Percentiles rank a stretch among this genome's conserved stretches.
These are phyloP conservation scores for Sebastes nivosus DNA, from an alignment of 2,797 vertebrate genomes.

Conservation along the genomic window DNA sequence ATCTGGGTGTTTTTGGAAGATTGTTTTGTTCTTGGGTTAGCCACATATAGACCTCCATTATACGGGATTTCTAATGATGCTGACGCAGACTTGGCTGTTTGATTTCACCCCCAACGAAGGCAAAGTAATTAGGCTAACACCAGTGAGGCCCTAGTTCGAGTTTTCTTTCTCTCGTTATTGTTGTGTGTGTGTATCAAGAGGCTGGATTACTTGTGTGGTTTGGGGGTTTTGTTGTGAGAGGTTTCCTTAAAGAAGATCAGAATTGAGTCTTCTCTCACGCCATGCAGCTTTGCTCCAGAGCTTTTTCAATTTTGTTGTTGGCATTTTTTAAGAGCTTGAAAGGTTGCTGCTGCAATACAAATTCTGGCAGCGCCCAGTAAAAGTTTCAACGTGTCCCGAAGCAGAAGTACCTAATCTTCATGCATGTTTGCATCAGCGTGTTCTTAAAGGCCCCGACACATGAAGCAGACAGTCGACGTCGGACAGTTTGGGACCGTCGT, in stretches of 20 bases:
- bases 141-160: constrained; percentile 16
- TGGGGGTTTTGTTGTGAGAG: constrained; percentile 35
- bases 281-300: constrained; percentile 20
- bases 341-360: constrained; percentile 26
- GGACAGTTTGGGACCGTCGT: too few relatives aligned
- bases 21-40: neutral
- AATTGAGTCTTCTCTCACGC: constrained; percentile 34
- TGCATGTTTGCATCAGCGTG: constrained; percentile 18
- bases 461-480: too few relatives aligned
- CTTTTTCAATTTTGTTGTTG: constrained; percentile 28
- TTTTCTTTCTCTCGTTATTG: constrained; percentile 14
- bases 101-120: constrained; percentile 45
- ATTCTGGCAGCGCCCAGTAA: constrained; percentile 4
- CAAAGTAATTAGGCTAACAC: constrained; percentile 56
- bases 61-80: constrained; percentile 42
- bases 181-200: constrained; percentile 28
- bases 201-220: constrained; percentile 56
- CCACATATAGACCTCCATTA: neutral
- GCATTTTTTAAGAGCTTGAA: constrained; percentile 22
- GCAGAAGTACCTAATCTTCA: neutral
- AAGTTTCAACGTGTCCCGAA: constrained; percentile 26
- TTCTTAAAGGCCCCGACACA: neutral
- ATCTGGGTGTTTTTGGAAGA: constrained; percentile 34
- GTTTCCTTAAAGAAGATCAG: constrained; percentile 47
- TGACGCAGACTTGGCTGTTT: constrained; percentile 34